These are phyloP conservation scores for Eupithecia centaureata DNA, from an alignment of 2,888 invertebrate genomes.

Conservation along the genomic window DNA sequence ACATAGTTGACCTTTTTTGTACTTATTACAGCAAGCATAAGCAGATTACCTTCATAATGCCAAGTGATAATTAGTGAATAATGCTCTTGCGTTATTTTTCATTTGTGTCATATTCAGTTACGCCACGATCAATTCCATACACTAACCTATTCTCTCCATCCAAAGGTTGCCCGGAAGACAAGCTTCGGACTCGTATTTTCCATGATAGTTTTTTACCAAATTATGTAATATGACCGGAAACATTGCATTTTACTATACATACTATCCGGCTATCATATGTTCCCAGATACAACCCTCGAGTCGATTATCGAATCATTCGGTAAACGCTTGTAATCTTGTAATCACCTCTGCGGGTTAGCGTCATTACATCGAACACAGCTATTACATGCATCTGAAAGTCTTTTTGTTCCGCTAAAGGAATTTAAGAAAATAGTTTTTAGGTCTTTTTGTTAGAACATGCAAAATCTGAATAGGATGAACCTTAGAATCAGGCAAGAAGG, in stretches of 20 bases:
- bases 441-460: background rate
- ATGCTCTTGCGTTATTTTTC: no score
- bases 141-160: no score
- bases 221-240: no score
- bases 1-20: background rate
- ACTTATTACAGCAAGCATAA: background rate
- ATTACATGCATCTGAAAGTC: conserved; percentile 61
- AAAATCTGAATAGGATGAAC: background rate
- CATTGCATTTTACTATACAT: background rate
- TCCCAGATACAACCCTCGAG: conserved; percentile 37
- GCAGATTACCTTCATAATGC: background rate
- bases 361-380: conserved; percentile 69
- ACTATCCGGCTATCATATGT: conserved; percentile 27
- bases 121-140: no score
- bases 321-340: conserved; percentile 74
- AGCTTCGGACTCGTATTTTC: no score
- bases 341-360: conserved; percentile 73
- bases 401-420: conserved; percentile 44
- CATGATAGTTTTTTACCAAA: no score
- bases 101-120: no score
- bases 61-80: background rate
- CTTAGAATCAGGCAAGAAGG: no score
- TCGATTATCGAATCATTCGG: conserved; percentile 78
- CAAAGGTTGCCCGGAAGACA: no score
- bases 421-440: conserved; percentile 32